A percentile compares a stretch with the other conserved stretches of the same genome.
These are phyloP conservation scores for Limanda limanda DNA, from an alignment of 2,113 vertebrate species.

Conservation along the genomic window DNA sequence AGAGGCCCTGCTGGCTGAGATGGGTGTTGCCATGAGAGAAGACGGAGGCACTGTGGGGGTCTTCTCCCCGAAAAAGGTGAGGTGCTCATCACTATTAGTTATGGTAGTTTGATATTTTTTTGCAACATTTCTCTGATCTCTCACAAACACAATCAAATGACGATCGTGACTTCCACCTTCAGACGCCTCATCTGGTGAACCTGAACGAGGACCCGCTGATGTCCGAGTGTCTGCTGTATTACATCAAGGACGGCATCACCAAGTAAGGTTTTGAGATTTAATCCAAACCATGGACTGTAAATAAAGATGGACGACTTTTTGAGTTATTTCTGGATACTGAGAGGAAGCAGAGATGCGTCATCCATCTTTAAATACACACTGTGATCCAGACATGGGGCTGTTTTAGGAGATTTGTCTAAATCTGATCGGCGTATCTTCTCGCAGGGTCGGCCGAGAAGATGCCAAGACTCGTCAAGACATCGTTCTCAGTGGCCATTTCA, in stretches of 20 bases:
- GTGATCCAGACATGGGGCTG: background rate
- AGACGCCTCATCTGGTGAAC: conserved; percentile 97
- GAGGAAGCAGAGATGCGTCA: no score
- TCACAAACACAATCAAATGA: background rate
- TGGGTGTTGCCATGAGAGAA: conserved; percentile 98
- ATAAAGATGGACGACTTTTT: no score
- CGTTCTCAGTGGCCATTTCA: conserved; percentile 96
- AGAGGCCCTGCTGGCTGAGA: conserved; percentile 96
- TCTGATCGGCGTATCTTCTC: background rate
- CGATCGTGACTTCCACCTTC: conserved; percentile 14
- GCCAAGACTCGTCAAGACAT: conserved; percentile 96
- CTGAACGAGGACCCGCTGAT: conserved; percentile 97
- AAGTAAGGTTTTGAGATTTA: conserved; percentile 81
- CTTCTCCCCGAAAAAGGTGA: conserved; percentile 98
- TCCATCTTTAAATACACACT: no score
- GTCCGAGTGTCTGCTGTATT: conserved; percentile 98
- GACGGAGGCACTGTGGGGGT: conserved; percentile 97
- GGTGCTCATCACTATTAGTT: background rate
- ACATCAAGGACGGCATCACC: conserved; percentile 96
- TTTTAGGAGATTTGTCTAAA: background rate
- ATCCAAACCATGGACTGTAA: background rate
- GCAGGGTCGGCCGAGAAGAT: conserved; percentile 94
- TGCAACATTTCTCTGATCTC: background rate
- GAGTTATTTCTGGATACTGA: no score
- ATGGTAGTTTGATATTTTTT: background rate